These are phyloP conservation scores for Myodes glareolus DNA, from an alignment of 2,113 vertebrate genomes.

Conservation along the genomic window DNA sequence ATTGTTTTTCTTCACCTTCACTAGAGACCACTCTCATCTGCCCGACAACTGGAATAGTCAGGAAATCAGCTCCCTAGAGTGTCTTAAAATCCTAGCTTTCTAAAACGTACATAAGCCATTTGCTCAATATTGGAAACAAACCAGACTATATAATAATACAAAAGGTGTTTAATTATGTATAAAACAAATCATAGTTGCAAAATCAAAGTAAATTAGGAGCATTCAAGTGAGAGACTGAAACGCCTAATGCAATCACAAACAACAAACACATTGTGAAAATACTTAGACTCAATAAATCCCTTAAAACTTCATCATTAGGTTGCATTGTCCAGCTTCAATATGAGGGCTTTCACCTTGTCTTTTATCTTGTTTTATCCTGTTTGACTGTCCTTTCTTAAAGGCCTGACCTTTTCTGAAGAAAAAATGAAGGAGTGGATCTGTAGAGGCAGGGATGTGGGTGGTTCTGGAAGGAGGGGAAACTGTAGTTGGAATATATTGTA, in stretches of 20 bases:
- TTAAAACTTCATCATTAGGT: not conserved
- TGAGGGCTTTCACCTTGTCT: not conserved
- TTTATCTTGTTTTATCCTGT: not conserved
- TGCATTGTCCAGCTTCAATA: not conserved
- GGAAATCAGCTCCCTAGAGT: slow-evolving; percentile 18
- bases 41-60: slow-evolving; percentile 47
- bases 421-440: not conserved
- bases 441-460: not conserved
- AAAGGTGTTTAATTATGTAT: slow-evolving; percentile 70
- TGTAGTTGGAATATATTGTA: not conserved
- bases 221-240: not conserved
- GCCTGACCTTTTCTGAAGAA: not conserved
- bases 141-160: slow-evolving; percentile 25
- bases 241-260: not conserved
- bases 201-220: slow-evolving; percentile 32
- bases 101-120: slow-evolving; percentile 44
- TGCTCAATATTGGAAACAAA: slow-evolving; percentile 47
- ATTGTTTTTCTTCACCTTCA: not conserved
- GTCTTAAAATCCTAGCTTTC: slow-evolving; percentile 38
- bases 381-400: not conserved
- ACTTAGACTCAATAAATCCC: not conserved
- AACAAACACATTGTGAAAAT: not conserved
- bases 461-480: too few species aligned
- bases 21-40: slow-evolving; percentile 3
- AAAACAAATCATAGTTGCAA: slow-evolving; percentile 57